Evolutionary conservation across 2,113 vertebrate species (phyloP).

Genomic region (Tursiops truncatus): DNA sequence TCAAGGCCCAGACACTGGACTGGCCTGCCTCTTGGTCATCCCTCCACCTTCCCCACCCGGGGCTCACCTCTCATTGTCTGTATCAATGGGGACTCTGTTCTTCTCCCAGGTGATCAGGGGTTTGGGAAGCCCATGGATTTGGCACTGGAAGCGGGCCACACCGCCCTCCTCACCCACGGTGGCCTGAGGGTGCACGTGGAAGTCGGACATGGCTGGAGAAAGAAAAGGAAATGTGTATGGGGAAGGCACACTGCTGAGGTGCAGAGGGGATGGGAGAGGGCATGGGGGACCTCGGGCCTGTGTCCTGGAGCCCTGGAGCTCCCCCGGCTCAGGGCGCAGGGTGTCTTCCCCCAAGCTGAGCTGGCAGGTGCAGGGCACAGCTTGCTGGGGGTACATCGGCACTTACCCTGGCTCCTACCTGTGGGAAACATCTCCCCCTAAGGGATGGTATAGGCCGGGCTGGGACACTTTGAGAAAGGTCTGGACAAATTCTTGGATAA

Average conservation of each 20-base stretch:
- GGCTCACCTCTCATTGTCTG: constrained; percentile 91
- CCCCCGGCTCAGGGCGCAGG: not conserved
- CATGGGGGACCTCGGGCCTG: accelerated
- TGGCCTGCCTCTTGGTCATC: not conserved
- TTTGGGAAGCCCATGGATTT: constrained; percentile 96
- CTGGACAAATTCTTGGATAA: not conserved
- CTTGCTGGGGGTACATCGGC: not conserved
- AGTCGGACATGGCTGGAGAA: constrained; percentile 93
- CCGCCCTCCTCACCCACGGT: constrained; percentile 92
- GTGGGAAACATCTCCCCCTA: not conserved
- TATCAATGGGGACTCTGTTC: constrained; percentile 90
- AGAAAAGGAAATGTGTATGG: not conserved
- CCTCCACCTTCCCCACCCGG: not conserved
- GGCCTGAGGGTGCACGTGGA: constrained; percentile 94
- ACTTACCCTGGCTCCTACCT: not conserved
- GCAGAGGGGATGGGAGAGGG: not conserved
- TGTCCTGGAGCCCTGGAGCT: not conserved
- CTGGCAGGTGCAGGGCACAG: not conserved
- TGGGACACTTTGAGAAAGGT: not conserved
- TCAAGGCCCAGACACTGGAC: not conserved
- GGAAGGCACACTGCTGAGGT: not conserved
- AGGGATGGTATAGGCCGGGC: not conserved
- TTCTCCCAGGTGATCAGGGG: constrained; percentile 97
- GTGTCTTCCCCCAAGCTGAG: not conserved
- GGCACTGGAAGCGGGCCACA: constrained; percentile 96